Evolutionary conservation across 1,140 invertebrate species (phyloP).

Genomic region (Eciton burchellii): DNA sequence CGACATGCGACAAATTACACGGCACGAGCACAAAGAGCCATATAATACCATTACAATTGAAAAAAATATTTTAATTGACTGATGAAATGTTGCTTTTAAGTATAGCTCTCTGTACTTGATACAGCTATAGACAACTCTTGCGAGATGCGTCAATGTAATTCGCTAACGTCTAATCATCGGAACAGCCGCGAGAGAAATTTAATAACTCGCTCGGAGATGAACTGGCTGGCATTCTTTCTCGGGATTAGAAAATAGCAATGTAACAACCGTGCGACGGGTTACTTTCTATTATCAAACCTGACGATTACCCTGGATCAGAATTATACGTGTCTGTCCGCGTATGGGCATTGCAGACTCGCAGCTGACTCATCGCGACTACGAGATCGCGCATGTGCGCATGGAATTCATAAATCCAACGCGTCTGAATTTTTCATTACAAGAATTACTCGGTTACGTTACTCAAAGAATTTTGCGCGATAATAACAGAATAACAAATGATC

Average conservation of each 20-base stretch:
- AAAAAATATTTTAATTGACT: neutral
- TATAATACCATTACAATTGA: neutral
- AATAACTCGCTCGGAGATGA: conserved; percentile 72
- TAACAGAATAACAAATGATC: too few species aligned
- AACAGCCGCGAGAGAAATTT: conserved; percentile 77
- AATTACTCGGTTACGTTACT: too few species aligned
- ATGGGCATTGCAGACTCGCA: neutral
- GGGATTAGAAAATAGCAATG: conserved; percentile 74
- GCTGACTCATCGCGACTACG: conserved; percentile 33
- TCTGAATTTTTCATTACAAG: too few species aligned
- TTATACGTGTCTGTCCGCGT: conserved; percentile 37
- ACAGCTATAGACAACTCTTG: too few species aligned
- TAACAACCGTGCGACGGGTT: conserved; percentile 56
- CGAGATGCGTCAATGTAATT: neutral
- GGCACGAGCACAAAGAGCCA: neutral
- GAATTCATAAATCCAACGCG: too few species aligned
- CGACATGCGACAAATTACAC: neutral
- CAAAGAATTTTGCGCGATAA: too few species aligned
- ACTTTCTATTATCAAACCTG: conserved; percentile 69
- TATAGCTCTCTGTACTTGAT: too few species aligned
- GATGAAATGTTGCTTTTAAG: neutral
- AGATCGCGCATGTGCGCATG: neutral
- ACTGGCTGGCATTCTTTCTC: conserved; percentile 62
- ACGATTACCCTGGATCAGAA: conserved; percentile 57
- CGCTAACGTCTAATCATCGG: conserved; percentile 14